phyloP scores from a whole-genome alignment of 2,888 invertebrate genomes.

The Trilocha varians region DNA sequence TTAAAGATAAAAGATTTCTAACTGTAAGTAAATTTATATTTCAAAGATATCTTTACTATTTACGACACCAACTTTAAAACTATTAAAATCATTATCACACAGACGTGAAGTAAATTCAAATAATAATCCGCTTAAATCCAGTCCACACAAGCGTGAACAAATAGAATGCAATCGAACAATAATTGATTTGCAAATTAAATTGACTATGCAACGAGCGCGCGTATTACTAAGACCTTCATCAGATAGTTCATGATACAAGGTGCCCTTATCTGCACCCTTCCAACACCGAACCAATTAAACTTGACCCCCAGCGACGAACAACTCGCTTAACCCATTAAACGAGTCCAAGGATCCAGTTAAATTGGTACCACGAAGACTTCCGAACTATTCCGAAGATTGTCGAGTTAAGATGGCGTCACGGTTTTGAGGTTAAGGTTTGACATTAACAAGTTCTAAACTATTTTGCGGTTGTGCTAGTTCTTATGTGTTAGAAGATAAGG shows the following conservation, averaged over 20 bases:
- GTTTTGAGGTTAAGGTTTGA: slow-evolving; percentile 73
- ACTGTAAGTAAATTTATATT: no score
- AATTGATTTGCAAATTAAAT: neutral
- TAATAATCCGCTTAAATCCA: neutral
- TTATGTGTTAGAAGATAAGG: slow-evolving; percentile 18
- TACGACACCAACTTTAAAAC: no score
- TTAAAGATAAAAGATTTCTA: no score
- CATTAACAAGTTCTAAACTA: slow-evolving; percentile 27
- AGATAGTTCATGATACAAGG: slow-evolving; percentile 49
- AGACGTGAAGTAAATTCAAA: no score
- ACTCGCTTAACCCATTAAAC: slow-evolving; percentile 3
- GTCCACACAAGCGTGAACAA: neutral
- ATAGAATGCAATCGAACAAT: neutral
- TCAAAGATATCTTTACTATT: no score
- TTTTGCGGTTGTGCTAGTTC: neutral
- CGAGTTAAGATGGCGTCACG: slow-evolving; percentile 65
- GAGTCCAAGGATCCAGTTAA: slow-evolving; percentile 26
- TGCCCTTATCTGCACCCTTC: slow-evolving; percentile 51
- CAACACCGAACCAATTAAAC: slow-evolving; percentile 27
- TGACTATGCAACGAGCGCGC: neutral
- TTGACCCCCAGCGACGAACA: slow-evolving; percentile 21
- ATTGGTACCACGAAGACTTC: slow-evolving; percentile 26
- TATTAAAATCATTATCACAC: no score
- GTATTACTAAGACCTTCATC: slow-evolving; percentile 27
- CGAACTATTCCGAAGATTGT: slow-evolving; percentile 42